Evolutionary conservation across 2,888 invertebrate genomes (phyloP).

Genomic region (Polietes domitor): DNA sequence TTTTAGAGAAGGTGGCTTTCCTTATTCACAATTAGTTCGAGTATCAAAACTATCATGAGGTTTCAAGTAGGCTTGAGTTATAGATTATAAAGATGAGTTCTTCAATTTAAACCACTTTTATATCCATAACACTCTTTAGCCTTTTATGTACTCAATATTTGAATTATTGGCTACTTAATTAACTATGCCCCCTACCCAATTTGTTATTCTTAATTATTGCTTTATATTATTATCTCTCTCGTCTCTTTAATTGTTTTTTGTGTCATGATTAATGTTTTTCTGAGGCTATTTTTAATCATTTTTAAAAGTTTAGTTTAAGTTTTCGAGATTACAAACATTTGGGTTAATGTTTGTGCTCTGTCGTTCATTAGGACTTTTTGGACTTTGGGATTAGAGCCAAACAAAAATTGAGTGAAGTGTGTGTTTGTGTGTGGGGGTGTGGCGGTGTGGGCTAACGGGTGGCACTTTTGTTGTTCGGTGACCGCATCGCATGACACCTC

Average conservation of each 20-base stretch:
- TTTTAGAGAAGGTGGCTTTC: too few species aligned
- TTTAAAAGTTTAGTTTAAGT: slow-evolving; percentile 22
- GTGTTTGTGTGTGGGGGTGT: not conserved
- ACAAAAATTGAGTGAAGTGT: not conserved
- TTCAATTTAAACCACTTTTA: too few species aligned
- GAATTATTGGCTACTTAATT: not conserved
- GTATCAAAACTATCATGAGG: too few species aligned
- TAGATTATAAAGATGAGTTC: too few species aligned
- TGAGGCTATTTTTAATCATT: slow-evolving; percentile 13
- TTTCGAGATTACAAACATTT: slow-evolving; percentile 34
- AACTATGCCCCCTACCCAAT: not conserved
- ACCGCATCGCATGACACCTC: not conserved
- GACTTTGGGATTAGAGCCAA: slow-evolving; percentile 18
- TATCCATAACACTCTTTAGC: too few species aligned
- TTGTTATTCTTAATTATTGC: not conserved
- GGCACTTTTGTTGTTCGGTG: slow-evolving; percentile 2
- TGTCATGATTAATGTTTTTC: slow-evolving; percentile 26
- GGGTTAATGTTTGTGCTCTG: slow-evolving; percentile 32
- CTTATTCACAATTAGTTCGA: too few species aligned
- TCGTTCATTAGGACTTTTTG: slow-evolving; percentile 18
- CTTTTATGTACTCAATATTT: not conserved
- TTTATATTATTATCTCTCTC: not conserved
- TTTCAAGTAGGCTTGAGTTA: too few species aligned
- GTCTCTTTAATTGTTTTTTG: slow-evolving; percentile 11
- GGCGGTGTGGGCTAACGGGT: not conserved